Base-by-base conservation (phyloP, 53 echinoderm and acorn worm genomes). In the Glandiceps talaboti region DNA sequence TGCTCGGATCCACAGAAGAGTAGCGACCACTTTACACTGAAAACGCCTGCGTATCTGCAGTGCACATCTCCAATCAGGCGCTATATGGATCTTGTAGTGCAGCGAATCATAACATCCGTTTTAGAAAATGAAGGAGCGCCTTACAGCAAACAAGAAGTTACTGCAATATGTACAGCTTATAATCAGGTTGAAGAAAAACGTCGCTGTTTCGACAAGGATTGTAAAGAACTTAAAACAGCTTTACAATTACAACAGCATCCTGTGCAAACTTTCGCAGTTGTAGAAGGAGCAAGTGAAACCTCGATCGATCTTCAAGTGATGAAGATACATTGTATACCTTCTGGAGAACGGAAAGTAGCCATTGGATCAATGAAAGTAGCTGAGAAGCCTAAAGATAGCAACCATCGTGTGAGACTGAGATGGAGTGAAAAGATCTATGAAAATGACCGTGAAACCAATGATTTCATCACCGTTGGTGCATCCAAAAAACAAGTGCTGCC, bases 41-140 rank as follows among this genome's bases (percentile, higher is more conserved):
- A 77, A n/a, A 75, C 82, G 80, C 30, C 33, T 14, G 78, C 80
- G 73, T 85, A 90, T 32, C 79, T 86, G 0, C 90, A 88, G 73
- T 96, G 86, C 76, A 90, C 90, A 28, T 88, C 96, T 28, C 96
- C 96, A 14, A 87, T 92, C 33, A 86, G 92, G 30, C 89, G 90
- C 0, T 96, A 81, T 77, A 83, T 90, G 27, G 96, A 96, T 77
- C 85, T 96, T 12, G 86, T 96, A 0, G 91, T 90, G 27, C 96
- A 92, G 33, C 86, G 96, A 28, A 85, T 96, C 85, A 76, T 96
- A 28, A 81, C 81, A 0, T 81, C 89, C 10, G 75, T 76, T 1
- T 28, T 92, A 10, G 84, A 88, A 20, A 25, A 83, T 31, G 83
- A 78, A 29, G 81, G 74, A 27, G 76, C 81, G 31, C 92, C 96